Evolutionary conservation across 2,113 vertebrate species (phyloP), one percentile per base, ranked within the genome.

Genomic region (Limanda limanda): DNA sequence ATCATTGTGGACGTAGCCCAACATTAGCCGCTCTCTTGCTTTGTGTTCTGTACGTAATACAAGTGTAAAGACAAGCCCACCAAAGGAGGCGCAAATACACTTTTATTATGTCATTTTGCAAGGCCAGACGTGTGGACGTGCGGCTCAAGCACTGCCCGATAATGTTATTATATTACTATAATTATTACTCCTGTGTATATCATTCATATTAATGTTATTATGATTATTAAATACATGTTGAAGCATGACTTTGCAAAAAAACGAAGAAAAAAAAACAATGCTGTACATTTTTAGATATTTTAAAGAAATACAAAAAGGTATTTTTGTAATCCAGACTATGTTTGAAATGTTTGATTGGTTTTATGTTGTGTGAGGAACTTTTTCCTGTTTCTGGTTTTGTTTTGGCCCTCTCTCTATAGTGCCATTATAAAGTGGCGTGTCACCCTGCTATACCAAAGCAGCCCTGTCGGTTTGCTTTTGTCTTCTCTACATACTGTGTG

Each of bases 251-350:
- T 93, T 91, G 88, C 88, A 92, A 91, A 88, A 88, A 89, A 92
- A 91, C 84, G 84, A 89, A 56, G 12, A 63, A 69, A 74, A 86
- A 80, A 84, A 86, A 83, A 76, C 81, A 80, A 92, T 85, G 93
- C 90, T 94, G 93, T 94, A 95, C 83, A 93, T 93, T 94, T 94
- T 93, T 93, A 93, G 92, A 93, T 94, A 93, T 94, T 94, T 94
- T 94, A 90, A 92, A 90, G 90, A 91, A 89, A 90, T 91, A 92
- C 91, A 88, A 91, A 94, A 91, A 91, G 77, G 91, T 95, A 95
- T 95, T 95, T 95, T 95, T 95, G 85, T 95, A 95, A 94, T 93
- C 86, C 86, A 92, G 88, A 84, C 86, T 31, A 90, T 83, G 87
- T 93, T 91, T 91, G 89, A 88, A 88, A 86, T 83, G 86, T 92